phyloP scores from a whole-genome alignment of 2,797 vertebrate genomes.

The Halcyon chelicuti region DNA sequence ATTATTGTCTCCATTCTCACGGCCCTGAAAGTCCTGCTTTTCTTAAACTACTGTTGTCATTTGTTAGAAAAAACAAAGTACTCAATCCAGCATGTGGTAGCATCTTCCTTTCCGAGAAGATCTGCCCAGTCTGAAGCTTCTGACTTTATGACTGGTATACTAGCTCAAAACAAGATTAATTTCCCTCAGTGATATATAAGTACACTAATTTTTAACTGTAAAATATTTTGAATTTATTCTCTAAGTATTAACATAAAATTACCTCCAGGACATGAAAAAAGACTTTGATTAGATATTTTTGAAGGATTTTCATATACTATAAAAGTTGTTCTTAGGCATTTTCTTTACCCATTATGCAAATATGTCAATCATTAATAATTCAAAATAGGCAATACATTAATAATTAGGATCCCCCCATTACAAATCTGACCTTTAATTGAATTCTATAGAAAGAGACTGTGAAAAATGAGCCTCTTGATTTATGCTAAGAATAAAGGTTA shows the following conservation, averaged over 20 bases:
- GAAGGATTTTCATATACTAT: slow-evolving; percentile 56
- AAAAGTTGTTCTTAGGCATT: slow-evolving; percentile 77
- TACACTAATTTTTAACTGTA: slow-evolving; percentile 21
- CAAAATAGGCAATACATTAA: slow-evolving; percentile 83
- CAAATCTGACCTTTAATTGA: slow-evolving; percentile 87
- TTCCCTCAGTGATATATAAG: neutral
- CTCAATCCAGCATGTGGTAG: neutral
- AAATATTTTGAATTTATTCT: slow-evolving; percentile 51
- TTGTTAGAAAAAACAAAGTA: neutral
- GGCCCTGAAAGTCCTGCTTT: neutral
- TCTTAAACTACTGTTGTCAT: neutral
- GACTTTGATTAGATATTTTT: slow-evolving; percentile 55
- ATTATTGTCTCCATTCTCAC: neutral
- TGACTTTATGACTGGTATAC: neutral
- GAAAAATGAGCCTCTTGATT: slow-evolving; percentile 84
- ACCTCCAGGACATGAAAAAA: neutral
- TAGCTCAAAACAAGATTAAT: slow-evolving; percentile 11
- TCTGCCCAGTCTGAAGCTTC: neutral
- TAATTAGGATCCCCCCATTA: slow-evolving; percentile 83
- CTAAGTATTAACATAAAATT: slow-evolving; percentile 38
- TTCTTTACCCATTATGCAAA: slow-evolving; percentile 83
- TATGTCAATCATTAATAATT: slow-evolving; percentile 83
- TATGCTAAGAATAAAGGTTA: slow-evolving; percentile 84
- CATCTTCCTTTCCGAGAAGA: neutral
- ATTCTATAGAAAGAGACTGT: slow-evolving; percentile 81